phyloP scores from a whole-genome alignment of 2,888 invertebrate genomes.

The Chaetogeoica ovagalla region DNA sequence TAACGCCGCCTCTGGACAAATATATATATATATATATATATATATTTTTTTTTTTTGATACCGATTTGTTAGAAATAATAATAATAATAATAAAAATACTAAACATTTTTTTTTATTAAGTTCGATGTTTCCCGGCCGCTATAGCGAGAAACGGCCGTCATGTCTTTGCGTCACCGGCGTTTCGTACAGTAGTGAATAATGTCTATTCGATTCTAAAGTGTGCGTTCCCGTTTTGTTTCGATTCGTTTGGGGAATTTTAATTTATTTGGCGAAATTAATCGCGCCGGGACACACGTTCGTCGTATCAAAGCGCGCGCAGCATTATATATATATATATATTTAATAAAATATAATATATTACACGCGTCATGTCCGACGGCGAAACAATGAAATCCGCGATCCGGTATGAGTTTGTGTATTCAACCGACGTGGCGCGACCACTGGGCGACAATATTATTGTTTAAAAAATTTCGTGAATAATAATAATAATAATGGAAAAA shows the following conservation, averaged over 20 bases:
- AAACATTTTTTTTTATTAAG: no score
- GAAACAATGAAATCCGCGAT: slow-evolving; percentile 34
- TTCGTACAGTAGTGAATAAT: no score
- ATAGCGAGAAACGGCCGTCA: no score
- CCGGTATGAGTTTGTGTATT: slow-evolving; percentile 13
- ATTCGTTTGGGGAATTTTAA: background rate
- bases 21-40: no score
- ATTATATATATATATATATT: background rate
- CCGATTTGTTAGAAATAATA: no score
- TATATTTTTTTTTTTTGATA: no score
- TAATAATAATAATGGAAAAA: background rate
- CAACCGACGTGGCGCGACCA: background rate
- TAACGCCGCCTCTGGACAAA: no score
- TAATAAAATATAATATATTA: background rate
- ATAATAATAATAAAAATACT: no score
- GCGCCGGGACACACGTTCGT: background rate
- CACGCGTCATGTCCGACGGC: background rate
- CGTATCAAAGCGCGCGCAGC: slow-evolving; percentile 15
- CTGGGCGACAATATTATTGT: background rate
- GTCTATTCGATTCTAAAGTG: no score
- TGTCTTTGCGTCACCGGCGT: no score
- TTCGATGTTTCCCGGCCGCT: no score
- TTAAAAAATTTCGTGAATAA: background rate
- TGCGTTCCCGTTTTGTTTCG: background rate
- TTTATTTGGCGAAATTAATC: background rate